Percentiles rank a stretch among this genome's conserved stretches.
Evolutionary conservation across 2,888 invertebrate genomes (phyloP).

Genomic region (Polydrusus cervinus): DNA sequence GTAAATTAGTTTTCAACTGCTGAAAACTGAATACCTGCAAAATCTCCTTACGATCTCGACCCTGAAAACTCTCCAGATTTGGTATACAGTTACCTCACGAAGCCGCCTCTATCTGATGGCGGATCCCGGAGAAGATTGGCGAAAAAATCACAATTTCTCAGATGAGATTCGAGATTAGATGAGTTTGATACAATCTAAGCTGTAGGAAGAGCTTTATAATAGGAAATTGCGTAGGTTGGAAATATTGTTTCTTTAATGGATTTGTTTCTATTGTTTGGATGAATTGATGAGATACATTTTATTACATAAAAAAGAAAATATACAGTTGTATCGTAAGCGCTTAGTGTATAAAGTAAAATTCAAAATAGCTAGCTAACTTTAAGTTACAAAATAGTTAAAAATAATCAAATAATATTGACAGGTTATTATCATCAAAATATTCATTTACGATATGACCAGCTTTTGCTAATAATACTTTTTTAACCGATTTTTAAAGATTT

Average conservation of each 20-base stretch:
- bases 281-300: background rate
- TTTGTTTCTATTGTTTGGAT: background rate
- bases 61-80: slow-evolving; percentile 32
- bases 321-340: too few relatives aligned
- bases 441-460: too few relatives aligned
- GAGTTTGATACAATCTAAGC: slow-evolving; percentile 3
- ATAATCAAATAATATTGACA: too few relatives aligned
- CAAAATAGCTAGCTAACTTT: too few relatives aligned
- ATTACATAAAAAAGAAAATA: background rate
- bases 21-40: background rate
- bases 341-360: too few relatives aligned
- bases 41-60: slow-evolving; percentile 5
- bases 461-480: too few relatives aligned
- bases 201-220: slow-evolving; percentile 23
- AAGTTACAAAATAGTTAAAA: too few relatives aligned
- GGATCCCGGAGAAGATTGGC: slow-evolving; percentile 13
- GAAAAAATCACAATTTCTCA: slow-evolving; percentile 26
- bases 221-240: slow-evolving; percentile 10
- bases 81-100: slow-evolving; percentile 35
- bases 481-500: too few relatives aligned
- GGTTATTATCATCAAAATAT: too few relatives aligned
- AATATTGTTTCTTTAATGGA: background rate
- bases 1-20: too few relatives aligned
- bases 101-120: slow-evolving; percentile 27
- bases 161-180: slow-evolving; percentile 34